These are phyloP conservation scores for Dicroscelio sp. DNA, from an alignment of 2,888 invertebrate species.

Conservation along the genomic window DNA sequence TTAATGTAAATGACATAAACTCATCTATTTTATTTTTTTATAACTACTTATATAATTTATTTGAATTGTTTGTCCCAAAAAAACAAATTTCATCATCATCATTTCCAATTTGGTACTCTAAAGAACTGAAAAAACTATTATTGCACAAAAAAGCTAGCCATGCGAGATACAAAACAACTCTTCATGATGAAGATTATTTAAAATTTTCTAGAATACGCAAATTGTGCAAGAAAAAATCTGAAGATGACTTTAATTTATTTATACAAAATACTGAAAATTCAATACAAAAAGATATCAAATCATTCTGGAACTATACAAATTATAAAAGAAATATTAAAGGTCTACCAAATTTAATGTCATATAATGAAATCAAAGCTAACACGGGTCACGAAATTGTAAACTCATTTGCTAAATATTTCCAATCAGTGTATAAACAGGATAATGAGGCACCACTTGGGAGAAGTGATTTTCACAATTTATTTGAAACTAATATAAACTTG, in stretches of 20 bases:
- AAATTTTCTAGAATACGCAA: not conserved
- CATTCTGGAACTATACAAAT: not conserved
- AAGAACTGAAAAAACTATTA: not conserved
- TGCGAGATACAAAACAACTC: not conserved
- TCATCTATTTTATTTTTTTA: not conserved
- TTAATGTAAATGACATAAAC: not conserved
- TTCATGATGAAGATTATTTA: not conserved
- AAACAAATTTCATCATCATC: not conserved
- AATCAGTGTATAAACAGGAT: not conserved
- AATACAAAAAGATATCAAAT: not conserved
- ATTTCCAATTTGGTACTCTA: not conserved
- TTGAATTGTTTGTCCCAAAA: not conserved
- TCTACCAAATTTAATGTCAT: not conserved
- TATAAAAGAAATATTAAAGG: not conserved
- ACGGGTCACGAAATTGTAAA: not conserved
- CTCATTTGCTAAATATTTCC: not conserved
- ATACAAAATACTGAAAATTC: not conserved
- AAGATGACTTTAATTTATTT: not conserved
- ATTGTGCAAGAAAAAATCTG: not conserved
- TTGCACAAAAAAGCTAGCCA: not conserved
- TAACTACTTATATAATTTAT: not conserved
- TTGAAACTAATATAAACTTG: not conserved
- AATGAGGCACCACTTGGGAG: not conserved
- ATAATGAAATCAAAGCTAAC: not conserved
- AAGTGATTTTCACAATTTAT: not conserved